Conservation (phyloP, 2,797 vertebrate species). For the Arremon brunneinucha region DNA sequence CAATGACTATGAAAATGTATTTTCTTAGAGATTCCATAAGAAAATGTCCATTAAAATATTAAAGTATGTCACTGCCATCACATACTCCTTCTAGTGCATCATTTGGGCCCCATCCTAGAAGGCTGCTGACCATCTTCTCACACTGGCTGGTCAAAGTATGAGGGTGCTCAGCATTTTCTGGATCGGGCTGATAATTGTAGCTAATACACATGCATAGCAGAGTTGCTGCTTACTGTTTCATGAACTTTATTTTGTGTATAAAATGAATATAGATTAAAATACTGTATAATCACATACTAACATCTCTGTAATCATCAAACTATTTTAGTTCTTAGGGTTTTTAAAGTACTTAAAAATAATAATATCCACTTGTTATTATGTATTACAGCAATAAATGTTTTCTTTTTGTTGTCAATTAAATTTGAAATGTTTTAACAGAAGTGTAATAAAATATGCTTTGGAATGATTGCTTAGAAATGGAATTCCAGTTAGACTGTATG, state of each 20-base stretch:
- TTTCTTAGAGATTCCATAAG: slow-evolving; percentile 33
- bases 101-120: not conserved
- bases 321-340: slow-evolving; percentile 50
- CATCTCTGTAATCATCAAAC: slow-evolving; percentile 66
- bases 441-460: slow-evolving; percentile 31
- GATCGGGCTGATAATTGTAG: slow-evolving; percentile 31
- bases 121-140: not conserved
- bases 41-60: slow-evolving; percentile 6
- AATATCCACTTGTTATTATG: slow-evolving; percentile 35
- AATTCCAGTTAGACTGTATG: not conserved
- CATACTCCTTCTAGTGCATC: not conserved
- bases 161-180: slow-evolving; percentile 30
- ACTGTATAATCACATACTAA: slow-evolving; percentile 56
- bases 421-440: slow-evolving; percentile 42
- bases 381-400: slow-evolving; percentile 73
- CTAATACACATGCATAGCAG: not conserved
- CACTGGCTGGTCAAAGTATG: not conserved
- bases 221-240: slow-evolving; percentile 18
- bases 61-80: not conserved
- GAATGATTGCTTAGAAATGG: not conserved
- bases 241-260: slow-evolving; percentile 48
- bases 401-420: slow-evolving; percentile 47
- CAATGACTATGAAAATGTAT: not conserved
- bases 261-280: slow-evolving; percentile 53
- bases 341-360: slow-evolving; percentile 51